phyloP scores from a whole-genome alignment of 2,113 vertebrate genomes.

The Mesocricetus auratus region DNA sequence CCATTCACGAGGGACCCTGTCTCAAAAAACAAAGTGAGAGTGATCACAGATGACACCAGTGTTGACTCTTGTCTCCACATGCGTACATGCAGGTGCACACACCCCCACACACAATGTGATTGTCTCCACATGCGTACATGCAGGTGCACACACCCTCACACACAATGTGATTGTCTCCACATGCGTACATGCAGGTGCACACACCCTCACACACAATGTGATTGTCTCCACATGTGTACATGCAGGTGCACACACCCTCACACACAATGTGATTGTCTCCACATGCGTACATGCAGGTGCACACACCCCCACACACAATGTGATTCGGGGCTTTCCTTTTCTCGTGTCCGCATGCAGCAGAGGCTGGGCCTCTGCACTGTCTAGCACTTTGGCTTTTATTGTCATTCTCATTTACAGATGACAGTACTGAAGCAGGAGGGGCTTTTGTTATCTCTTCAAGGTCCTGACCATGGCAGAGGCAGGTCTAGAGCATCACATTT shows the following conservation, averaged over 20 bases:
- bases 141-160: background rate
- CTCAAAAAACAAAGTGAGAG: background rate
- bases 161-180: background rate
- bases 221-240: background rate
- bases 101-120: background rate
- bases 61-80: background rate
- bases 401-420: background rate
- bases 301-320: background rate
- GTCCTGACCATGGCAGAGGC: background rate
- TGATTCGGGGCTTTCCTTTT: background rate
- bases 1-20: background rate
- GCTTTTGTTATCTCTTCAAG: background rate
- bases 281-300: background rate
- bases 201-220: background rate
- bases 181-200: accelerated
- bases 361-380: background rate
- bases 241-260: accelerated
- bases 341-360: background rate
- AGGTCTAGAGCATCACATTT: background rate
- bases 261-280: background rate
- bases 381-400: background rate
- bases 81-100: accelerated
- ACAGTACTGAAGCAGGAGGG: background rate
- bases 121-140: too few species aligned
- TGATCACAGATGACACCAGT: background rate